These are phyloP conservation scores for Origma solitaria DNA, from an alignment of 2,113 vertebrate genomes.

Conservation along the genomic window DNA sequence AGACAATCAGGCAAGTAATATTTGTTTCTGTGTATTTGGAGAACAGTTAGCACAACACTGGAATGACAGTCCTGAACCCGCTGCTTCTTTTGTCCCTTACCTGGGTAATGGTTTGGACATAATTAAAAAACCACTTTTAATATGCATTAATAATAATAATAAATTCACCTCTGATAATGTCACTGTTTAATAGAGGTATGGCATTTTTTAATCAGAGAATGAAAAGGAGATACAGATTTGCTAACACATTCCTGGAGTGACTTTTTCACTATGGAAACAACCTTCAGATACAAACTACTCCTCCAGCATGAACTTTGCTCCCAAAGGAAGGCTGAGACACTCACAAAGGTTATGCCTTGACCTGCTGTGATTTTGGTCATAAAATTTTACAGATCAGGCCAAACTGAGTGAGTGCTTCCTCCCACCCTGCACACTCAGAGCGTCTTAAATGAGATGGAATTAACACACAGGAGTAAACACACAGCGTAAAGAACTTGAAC, in stretches of 20 bases:
- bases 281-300: not conserved
- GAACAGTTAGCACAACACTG: not conserved
- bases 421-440: not conserved
- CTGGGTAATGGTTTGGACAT: not conserved
- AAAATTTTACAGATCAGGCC: not conserved
- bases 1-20: not conserved
- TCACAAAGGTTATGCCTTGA: not conserved
- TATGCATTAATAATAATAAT: accelerated
- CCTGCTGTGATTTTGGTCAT: not conserved
- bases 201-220: not conserved
- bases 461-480: not conserved
- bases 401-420: not conserved
- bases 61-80: not conserved
- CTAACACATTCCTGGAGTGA: not conserved
- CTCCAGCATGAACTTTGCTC: not conserved
- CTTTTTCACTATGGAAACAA: not conserved
- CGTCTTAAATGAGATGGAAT: not conserved
- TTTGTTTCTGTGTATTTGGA: not conserved
- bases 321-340: not conserved
- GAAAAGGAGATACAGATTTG: not conserved
- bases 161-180: not conserved
- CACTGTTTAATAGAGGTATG: not conserved
- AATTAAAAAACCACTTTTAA: not conserved
- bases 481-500: not conserved
- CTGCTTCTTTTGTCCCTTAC: not conserved